A percentile compares a stretch with the other conserved stretches of the same genome.
Conservation (phyloP, 1,140 invertebrate species). For the Pararge aegeria region DNA sequence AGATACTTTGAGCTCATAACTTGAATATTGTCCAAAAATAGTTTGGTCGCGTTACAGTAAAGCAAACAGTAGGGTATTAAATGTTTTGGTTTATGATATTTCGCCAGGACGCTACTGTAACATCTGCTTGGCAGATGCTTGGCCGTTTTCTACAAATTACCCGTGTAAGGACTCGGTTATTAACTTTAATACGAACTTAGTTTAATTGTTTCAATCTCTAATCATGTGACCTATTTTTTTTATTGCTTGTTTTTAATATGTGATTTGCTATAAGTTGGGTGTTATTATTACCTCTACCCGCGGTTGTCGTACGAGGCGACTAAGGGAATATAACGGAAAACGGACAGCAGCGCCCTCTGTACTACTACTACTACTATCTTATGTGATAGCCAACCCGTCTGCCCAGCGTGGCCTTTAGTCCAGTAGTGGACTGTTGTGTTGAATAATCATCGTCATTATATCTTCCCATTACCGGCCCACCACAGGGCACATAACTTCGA, state of each 20-base stretch:
- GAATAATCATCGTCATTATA: too few species aligned
- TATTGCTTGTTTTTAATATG: not conserved
- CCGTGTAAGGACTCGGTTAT: conserved; percentile 17
- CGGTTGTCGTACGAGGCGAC: too few species aligned
- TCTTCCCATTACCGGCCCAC: too few species aligned
- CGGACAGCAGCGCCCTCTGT: too few species aligned
- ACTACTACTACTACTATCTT: too few species aligned
- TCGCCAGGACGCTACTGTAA: conserved; percentile 39
- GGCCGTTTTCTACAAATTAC: conserved; percentile 27
- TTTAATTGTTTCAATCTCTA: conserved; percentile 13
- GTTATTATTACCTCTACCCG: too few species aligned
- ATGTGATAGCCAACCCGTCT: too few species aligned
- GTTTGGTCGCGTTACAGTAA: conserved; percentile 40
- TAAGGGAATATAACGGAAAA: too few species aligned
- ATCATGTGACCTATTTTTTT: conserved; percentile 15
- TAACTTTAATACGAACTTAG: conserved; percentile 16
- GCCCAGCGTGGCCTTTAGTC: too few species aligned
- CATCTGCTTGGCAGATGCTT: conserved; percentile 57
- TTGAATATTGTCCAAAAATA: conserved; percentile 22
- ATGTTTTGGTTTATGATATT: conserved; percentile 43
- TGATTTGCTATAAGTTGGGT: not conserved
- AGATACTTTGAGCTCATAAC: conserved; percentile 14
- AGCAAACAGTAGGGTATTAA: conserved; percentile 21
- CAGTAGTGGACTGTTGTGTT: too few species aligned
- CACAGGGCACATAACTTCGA: too few species aligned